Conservation (phyloP, 2,113 vertebrate species). For the Abramis brama region DNA sequence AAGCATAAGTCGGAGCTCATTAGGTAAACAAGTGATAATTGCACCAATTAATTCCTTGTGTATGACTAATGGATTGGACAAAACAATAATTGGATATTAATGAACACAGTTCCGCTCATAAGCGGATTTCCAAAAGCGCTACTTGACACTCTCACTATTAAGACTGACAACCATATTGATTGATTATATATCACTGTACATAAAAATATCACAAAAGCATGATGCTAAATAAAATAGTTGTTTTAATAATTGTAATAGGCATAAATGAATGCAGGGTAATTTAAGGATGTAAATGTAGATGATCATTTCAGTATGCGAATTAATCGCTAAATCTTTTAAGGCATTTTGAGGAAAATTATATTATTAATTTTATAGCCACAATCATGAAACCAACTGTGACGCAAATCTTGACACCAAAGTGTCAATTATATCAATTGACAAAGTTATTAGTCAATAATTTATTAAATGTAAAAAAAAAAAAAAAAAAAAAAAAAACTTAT, state of each 20-base stretch:
- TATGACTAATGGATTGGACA: constrained; percentile 96
- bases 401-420: background rate
- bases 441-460: too few species aligned
- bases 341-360: background rate
- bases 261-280: background rate
- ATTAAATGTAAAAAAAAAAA: too few species aligned
- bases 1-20: constrained; percentile 84
- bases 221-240: background rate
- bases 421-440: background rate
- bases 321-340: background rate
- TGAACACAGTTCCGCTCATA: constrained; percentile 81
- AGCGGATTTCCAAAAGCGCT: constrained; percentile 35
- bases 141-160: background rate
- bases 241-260: background rate
- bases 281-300: background rate
- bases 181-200: background rate
- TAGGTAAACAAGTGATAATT: constrained; percentile 91
- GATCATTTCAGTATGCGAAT: background rate
- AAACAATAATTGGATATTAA: constrained; percentile 98
- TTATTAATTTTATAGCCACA: background rate
- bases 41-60: constrained; percentile 96
- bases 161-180: background rate
- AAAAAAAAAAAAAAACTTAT: too few species aligned
- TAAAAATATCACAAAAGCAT: background rate
- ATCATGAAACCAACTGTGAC: background rate